phyloP scores from a whole-genome alignment of 2,888 invertebrate species.

The Cepaea hortensis region DNA sequence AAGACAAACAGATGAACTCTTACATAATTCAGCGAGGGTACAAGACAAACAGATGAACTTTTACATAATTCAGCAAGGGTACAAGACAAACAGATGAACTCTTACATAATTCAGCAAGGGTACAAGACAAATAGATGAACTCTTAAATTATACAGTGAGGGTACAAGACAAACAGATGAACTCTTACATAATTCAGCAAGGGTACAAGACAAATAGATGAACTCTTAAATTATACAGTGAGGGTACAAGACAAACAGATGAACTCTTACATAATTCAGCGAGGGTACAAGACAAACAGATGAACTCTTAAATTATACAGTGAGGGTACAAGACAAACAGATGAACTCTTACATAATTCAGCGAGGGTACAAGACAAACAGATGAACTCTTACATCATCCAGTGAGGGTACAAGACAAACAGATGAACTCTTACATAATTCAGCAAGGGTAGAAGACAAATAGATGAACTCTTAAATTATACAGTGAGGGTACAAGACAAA shows the following conservation, averaged over 20 bases:
- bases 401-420: too few species aligned
- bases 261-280: constrained; percentile 87
- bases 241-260: too few species aligned
- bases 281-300: too few species aligned
- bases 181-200: constrained; percentile 89
- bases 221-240: constrained; percentile 87
- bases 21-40: constrained; percentile 93
- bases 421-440: constrained; percentile 85
- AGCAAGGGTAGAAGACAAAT: too few species aligned
- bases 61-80: constrained; percentile 92
- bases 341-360: constrained; percentile 87
- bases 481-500: too few species aligned
- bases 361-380: too few species aligned
- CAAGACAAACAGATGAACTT: constrained; percentile 69
- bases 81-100: too few species aligned
- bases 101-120: constrained; percentile 92
- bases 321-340: too few species aligned
- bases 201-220: too few species aligned
- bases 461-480: constrained; percentile 84
- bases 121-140: too few species aligned
- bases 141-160: constrained; percentile 91
- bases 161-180: too few species aligned
- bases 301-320: constrained; percentile 87
- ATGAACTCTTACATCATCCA: constrained; percentile 87
- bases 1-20: constrained; percentile 75